These are phyloP conservation scores for Epizoanthus stellaris DNA, from an alignment of 92 coral and sea anemone genomes.

Conservation along the genomic window DNA sequence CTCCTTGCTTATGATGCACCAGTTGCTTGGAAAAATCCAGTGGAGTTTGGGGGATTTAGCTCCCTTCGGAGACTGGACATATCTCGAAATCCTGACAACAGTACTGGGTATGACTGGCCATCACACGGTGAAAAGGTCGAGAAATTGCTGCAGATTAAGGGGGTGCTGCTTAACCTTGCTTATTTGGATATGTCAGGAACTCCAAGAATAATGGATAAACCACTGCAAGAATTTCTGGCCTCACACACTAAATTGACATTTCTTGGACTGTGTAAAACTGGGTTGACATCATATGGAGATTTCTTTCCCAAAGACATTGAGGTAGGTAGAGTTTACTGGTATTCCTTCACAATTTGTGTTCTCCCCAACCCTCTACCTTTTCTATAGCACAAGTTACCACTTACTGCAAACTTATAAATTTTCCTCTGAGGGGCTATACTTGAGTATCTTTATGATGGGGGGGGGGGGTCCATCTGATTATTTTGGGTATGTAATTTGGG, in stretches of 20 bases:
- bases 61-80: slow-evolving; percentile 70
- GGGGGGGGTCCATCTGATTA: too few relatives aligned
- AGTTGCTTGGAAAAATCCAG: slow-evolving; percentile 68
- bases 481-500: too few relatives aligned
- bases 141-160: slow-evolving; percentile 36
- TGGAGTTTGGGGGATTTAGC: slow-evolving; percentile 59
- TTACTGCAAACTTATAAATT: too few relatives aligned
- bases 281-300: slow-evolving; percentile 57
- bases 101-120: slow-evolving; percentile 56
- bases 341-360: too few relatives aligned
- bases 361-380: too few relatives aligned
- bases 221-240: slow-evolving; percentile 61
- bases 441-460: too few relatives aligned
- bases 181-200: slow-evolving; percentile 78
- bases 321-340: slow-evolving; percentile 39
- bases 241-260: slow-evolving; percentile 78
- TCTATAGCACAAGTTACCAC: too few relatives aligned
- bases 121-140: slow-evolving; percentile 68
- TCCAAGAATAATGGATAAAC: slow-evolving; percentile 53
- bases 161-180: slow-evolving; percentile 49
- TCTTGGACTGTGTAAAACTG: slow-evolving; percentile 81
- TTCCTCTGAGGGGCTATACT: too few relatives aligned
- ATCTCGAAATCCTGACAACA: slow-evolving; percentile 65
- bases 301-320: slow-evolving; percentile 65
- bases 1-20: slow-evolving; percentile 77